Evolutionary conservation across 2,888 invertebrate genomes (phyloP), one percentile per base, ranked within the genome.

Genomic region (Xestia ashworthii): DNA sequence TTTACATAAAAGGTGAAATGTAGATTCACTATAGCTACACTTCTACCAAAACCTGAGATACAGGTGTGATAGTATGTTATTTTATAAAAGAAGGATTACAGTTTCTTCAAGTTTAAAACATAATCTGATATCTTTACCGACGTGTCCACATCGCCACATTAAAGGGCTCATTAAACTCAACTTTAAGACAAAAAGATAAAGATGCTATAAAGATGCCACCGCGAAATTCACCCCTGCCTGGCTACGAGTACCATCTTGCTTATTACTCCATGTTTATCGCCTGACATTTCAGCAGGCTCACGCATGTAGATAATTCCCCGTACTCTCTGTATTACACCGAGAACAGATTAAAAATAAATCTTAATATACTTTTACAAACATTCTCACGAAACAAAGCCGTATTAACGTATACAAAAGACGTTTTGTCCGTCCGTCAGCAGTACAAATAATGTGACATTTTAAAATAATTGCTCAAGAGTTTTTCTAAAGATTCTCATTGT

Each of bases 401-500:
- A 85, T 86, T 85, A 80, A 67, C 76, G 70, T 80, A 79, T 71
- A 83, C 85, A 84, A 87, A 86, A 82, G 81, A 75, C 65, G 71
- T 60, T 74, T 58, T 79, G 85, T 80, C 68, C 76, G 85, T 81
- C 83, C 67, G 84, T 87, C 85, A 83, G 87, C 78, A 80, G 81
- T 84, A 89, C 87, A 90, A 89, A 92, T 91, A 90, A 91, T 90
- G 91, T 91, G 93, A 93, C 93, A 93, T 93, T 93, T 93, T 84
- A 82, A 89, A 90, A 92, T 92, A 93, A 93, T 93, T 91, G 84
- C 85, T 38, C 38, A 72, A 82, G 76, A 84, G 83, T 89, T 87
- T 88, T 81, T 82, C 75, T 83, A 74, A 64, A 87, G 74, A 81
- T 80, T 79, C 84, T 82, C 89, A 90, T 91, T 90, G 89, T 91